Conservation (phyloP, 2,797 vertebrate species). For the Helostoma temminkii region DNA sequence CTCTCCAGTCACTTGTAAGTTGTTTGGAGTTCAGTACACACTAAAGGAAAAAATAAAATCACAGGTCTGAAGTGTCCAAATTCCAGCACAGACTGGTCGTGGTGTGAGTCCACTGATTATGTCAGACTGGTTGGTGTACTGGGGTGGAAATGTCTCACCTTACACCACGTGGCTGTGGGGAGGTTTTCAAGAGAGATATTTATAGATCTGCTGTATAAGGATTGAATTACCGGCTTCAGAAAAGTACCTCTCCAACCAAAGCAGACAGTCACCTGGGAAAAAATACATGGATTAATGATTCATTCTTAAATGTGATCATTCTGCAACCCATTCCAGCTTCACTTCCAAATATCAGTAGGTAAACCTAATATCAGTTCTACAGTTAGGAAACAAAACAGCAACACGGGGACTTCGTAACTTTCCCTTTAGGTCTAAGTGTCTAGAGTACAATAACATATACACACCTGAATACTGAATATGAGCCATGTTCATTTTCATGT, state of each 20-base stretch:
- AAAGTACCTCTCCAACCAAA: constrained; percentile 53
- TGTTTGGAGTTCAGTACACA: constrained; percentile 29
- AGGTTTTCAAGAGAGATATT: constrained; percentile 79
- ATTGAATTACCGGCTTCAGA: constrained; percentile 77
- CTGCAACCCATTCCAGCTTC: neutral
- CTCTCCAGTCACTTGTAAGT: constrained; percentile 23
- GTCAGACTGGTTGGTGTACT: constrained; percentile 59
- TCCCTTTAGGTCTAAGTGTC: too few species aligned
- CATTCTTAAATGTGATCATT: neutral
- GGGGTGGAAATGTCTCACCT: constrained; percentile 78
- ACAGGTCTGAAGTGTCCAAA: constrained; percentile 41
- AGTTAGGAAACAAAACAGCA: too few species aligned
- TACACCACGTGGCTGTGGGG: constrained; percentile 84
- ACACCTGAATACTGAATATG: neutral
- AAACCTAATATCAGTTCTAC: too few species aligned
- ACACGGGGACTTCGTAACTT: too few species aligned
- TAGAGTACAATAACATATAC: neutral
- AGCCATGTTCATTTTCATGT: neutral
- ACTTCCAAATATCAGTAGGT: neutral
- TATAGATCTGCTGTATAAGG: constrained; percentile 81
- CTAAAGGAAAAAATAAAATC: constrained; percentile 20
- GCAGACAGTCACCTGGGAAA: constrained; percentile 62
- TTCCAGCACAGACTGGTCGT: constrained; percentile 47
- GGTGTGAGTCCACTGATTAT: constrained; percentile 58
- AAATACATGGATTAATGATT: constrained; percentile 29